Base-by-base conservation (phyloP, 1,140 invertebrate species). In the Meteorus sp. region DNA sequence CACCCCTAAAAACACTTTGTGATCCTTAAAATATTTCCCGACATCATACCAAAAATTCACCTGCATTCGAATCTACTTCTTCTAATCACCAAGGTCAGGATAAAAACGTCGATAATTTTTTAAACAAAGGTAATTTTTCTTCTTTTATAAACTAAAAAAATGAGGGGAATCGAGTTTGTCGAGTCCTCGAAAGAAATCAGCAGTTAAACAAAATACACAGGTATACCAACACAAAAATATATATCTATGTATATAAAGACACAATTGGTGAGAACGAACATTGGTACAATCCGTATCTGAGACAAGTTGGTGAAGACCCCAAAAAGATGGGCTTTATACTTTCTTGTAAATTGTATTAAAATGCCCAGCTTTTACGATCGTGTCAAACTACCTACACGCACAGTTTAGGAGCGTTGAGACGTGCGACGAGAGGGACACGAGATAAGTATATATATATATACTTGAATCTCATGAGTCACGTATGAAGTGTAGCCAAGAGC, bases 311-410 rank as follows among this genome's bases (percentile, higher is more conserved):
- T n/a, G 44, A 25, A 22, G 44, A 6, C 23, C 44, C 15, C 25
- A 47, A n/a, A 20, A 23, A n/a, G 33, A 13, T n/a, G 54, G 52
- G 50, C 67, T 52, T 63, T 69, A 74, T 76, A 77, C 72, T 75
- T 79, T 79, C 76, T 76, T 79, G 77, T 78, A 78, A 77, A 79
- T 79, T 78, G 77, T 79, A 78, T 79, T 79, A 78, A 79, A 79
- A 79, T 70, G 74, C 63, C 60, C 72, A 72, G 71, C 73, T 79
- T 79, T 79, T 79, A 79, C 76, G 77, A 78, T 67, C 75, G 70
- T 74, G 75, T 79, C 75, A 74, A 74, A 78, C 77, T 77, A 75
- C 77, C 75, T 75, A 73, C 64, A 69, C 66, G 64, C 50, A 48
- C 44, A 67, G 52, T 59, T 52, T n/a, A n/a, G n/a, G 62, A 35